Evolutionary conservation across 2,888 invertebrate species (phyloP).

Genomic region (Synanthedon myopaeformis): DNA sequence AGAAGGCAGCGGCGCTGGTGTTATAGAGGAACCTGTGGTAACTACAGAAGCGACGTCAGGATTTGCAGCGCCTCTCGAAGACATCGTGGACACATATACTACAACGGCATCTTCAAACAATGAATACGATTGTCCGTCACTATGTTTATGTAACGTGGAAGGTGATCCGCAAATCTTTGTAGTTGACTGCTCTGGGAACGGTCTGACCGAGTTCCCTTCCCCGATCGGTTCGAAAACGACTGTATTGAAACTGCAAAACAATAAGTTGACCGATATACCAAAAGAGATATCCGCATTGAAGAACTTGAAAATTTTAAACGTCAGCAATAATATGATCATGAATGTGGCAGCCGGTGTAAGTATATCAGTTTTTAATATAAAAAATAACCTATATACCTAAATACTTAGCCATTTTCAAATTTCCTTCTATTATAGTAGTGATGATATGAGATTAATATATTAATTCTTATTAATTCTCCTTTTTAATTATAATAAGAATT

Average conservation of each 20-base stretch:
- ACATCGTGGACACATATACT: slow-evolving; percentile 23
- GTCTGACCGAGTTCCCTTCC: slow-evolving; percentile 58
- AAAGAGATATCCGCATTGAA: slow-evolving; percentile 41
- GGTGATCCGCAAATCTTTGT: slow-evolving; percentile 33
- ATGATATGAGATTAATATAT: not conserved
- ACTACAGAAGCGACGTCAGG: slow-evolving; percentile 13
- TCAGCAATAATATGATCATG: slow-evolving; percentile 45
- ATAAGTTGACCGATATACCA: slow-evolving; percentile 49
- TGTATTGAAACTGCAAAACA: slow-evolving; percentile 47
- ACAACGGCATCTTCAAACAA: slow-evolving; percentile 10
- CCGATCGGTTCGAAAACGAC: slow-evolving; percentile 43
- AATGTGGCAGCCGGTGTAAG: slow-evolving; percentile 49
- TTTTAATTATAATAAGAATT: no score
- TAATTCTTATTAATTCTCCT: not conserved
- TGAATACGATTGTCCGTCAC: slow-evolving; percentile 33
- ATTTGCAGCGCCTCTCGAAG: slow-evolving; percentile 27
- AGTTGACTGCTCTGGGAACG: slow-evolving; percentile 61
- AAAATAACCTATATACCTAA: no score
- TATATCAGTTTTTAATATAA: slow-evolving; percentile 4
- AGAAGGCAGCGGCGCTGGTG: slow-evolving; percentile 41
- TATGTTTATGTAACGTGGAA: slow-evolving; percentile 47
- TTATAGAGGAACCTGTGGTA: slow-evolving; percentile 24
- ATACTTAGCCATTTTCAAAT: no score
- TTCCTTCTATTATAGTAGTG: no score
- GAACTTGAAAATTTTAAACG: slow-evolving; percentile 43